Evolutionary conservation across 64 coral and sea anemone genomes (phyloP).

Genomic region (Trachythela sp.): DNA sequence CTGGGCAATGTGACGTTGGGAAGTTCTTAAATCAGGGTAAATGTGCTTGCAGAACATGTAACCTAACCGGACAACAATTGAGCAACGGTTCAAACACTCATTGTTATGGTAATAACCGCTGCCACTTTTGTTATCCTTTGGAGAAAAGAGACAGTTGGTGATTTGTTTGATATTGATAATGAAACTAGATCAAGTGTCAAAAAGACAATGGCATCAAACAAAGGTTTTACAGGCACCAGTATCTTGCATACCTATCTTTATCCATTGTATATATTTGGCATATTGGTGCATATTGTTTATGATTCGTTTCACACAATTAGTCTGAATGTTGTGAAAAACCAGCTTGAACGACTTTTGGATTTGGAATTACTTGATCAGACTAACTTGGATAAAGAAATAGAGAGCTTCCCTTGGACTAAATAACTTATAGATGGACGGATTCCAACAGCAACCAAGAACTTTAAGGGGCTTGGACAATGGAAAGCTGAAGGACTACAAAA

Average conservation of each 20-base stretch:
- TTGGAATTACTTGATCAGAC: background rate
- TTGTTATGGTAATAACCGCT: background rate
- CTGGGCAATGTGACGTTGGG: background rate
- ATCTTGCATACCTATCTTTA: background rate
- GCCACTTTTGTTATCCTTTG: background rate
- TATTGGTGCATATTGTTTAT: background rate
- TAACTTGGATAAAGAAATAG: background rate
- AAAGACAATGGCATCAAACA: background rate
- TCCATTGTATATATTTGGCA: background rate
- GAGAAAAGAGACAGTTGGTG: background rate
- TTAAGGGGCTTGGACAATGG: conserved; percentile 42
- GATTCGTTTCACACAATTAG: background rate
- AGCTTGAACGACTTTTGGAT: conserved; percentile 17
- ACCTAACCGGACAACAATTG: background rate
- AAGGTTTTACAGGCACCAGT: background rate
- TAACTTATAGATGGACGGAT: conserved; percentile 32
- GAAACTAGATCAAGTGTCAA: background rate
- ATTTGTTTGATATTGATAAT: background rate
- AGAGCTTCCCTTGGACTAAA: conserved; percentile 26
- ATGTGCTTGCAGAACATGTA: background rate
- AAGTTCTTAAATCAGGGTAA: background rate
- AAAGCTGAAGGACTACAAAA: conserved; percentile 37
- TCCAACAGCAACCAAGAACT: background rate
- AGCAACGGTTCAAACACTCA: background rate
- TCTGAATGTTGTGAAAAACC: conserved; percentile 42